These are phyloP conservation scores for Callithrix jacchus DNA, from an alignment of 2,113 vertebrate genomes.

Conservation along the genomic window DNA sequence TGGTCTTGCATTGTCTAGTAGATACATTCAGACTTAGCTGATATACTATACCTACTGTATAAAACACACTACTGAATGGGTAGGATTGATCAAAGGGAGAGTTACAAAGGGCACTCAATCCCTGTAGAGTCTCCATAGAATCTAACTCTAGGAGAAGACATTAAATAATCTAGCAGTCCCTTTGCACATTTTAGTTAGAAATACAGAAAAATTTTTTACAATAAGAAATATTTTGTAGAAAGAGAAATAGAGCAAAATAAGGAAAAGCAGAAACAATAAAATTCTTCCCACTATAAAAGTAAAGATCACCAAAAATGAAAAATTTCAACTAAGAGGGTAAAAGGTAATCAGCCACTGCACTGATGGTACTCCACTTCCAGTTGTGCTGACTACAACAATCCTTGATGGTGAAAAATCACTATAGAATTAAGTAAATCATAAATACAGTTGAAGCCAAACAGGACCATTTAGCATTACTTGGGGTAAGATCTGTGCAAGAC, in stretches of 20 bases:
- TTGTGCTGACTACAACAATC: background rate
- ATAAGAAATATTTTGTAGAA: background rate
- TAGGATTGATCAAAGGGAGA: background rate
- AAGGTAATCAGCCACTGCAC: background rate
- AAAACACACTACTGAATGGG: background rate
- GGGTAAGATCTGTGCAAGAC: background rate
- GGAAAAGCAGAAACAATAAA: background rate
- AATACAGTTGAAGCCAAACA: background rate
- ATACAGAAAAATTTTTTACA: background rate
- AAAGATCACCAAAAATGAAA: background rate
- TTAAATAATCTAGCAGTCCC: background rate
- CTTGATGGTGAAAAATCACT: background rate
- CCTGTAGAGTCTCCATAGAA: background rate
- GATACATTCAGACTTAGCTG: background rate
- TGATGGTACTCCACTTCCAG: background rate
- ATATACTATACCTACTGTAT: background rate
- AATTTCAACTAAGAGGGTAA: background rate
- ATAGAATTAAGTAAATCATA: background rate
- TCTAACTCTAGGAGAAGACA: background rate
- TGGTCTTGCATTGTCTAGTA: background rate
- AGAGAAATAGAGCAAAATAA: background rate
- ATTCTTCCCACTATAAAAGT: background rate
- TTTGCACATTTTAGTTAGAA: background rate
- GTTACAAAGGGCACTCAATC: background rate
- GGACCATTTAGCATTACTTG: background rate